Evolutionary conservation across 2,113 vertebrate genomes (phyloP), one percentile per base, ranked within the genome.

Genomic region (Amphilophus citrinellus): DNA sequence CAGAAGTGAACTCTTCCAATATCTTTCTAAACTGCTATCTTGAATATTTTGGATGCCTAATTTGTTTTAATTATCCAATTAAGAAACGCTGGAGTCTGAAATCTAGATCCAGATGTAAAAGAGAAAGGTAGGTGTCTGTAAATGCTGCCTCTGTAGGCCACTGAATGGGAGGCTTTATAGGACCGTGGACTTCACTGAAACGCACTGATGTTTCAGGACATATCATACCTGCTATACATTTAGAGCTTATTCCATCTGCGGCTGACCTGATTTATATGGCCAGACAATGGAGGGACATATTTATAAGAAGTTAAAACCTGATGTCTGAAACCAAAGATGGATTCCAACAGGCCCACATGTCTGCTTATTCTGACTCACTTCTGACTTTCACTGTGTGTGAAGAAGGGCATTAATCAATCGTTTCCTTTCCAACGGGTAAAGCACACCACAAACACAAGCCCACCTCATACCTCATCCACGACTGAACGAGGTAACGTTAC

Each of bases 401-500:
- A 61, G 83, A 83, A 5, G 37, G 7, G 10, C 71, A 84, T 89
- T 61, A 80, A 88, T 89, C 84, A 79, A 53, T 79, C 8, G 0
- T 9, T 24, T 27, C 37, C n/a, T 60, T 68, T 85, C 66, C 30
- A 84, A 17, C 27, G 83, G 47, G 17, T 61, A 66, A 85, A 89
- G 42, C 30, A 42, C 79, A 39, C 59, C 37, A 11, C 73, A 56
- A 75, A 76, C 78, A 61, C 68, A 68, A 79, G 7, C 77, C 75
- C 17, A 37, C 58, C 61, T 84, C 68, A 63, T 37, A 42, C 66
- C 61, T 78, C 82, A 61, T 58, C 20, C 73, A 24, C 24, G 77
- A 62, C 83, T 4, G 47, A 87, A 77, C 24, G 3, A 80, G 85
- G 85, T 82, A 79, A 78, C 86, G 85, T 89, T 90, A 86, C 84